phyloP scores from a whole-genome alignment of 2,888 invertebrate species.

The Phengaris arion region DNA sequence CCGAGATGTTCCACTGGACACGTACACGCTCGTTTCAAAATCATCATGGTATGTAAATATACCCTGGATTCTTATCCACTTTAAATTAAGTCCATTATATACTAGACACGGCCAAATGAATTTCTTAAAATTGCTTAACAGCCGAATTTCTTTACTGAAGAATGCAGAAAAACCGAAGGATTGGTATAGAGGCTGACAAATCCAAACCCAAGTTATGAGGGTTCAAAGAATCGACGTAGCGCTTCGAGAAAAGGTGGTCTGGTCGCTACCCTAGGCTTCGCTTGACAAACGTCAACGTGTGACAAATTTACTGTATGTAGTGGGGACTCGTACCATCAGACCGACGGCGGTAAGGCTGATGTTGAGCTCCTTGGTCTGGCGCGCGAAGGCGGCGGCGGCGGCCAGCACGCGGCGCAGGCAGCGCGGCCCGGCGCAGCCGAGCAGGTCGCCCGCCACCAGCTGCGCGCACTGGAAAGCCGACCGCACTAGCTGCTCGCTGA shows the following conservation, averaged over 20 bases:
- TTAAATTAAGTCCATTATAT: no score
- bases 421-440: slow-evolving; percentile 92
- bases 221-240: no score
- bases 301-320: background rate
- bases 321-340: slow-evolving; percentile 85
- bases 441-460: slow-evolving; percentile 95
- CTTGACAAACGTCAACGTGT: background rate
- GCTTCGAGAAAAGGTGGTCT: no score
- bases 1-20: slow-evolving; percentile 98
- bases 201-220: no score
- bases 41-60: no score
- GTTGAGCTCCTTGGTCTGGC: slow-evolving; percentile 97
- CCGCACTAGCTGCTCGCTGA: slow-evolving; percentile 92
- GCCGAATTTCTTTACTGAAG: no score
- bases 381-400: slow-evolving; percentile 96
- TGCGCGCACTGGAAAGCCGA: slow-evolving; percentile 98
- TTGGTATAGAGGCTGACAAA: no score
- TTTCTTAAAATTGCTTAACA: no score
- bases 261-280: no score
- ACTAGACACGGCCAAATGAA: no score
- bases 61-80: no score
- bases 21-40: background rate
- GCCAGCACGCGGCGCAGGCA: slow-evolving; percentile 94
- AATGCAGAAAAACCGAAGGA: no score
- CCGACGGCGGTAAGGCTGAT: slow-evolving; percentile 98